Evolutionary conservation across 2,888 invertebrate genomes (phyloP).

Genomic region (Minunthozetes semirufus): DNA sequence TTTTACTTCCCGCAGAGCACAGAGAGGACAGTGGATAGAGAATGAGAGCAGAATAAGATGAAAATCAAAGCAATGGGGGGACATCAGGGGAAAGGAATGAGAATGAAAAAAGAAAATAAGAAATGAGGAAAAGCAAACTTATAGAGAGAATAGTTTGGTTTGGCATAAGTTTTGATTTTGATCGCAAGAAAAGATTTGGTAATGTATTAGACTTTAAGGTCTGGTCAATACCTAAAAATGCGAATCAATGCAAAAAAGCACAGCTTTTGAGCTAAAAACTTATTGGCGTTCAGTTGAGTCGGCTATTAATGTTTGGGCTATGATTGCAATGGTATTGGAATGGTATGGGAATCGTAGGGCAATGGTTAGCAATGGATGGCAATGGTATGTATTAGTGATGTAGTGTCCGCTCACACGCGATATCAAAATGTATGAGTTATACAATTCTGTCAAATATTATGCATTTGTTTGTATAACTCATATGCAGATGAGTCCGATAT

Average conservation of each 20-base stretch:
- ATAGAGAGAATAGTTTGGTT: neutral
- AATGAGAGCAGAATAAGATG: conserved; percentile 17
- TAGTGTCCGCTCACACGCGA: conserved; percentile 21
- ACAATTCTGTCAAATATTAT: neutral
- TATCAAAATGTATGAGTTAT: conserved; percentile 9
- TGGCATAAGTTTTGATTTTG: conserved; percentile 9
- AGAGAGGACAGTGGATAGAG: conserved; percentile 23
- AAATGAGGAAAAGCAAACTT: conserved; percentile 9
- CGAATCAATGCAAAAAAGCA: conserved; percentile 26
- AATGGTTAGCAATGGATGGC: neutral
- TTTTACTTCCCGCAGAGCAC: conserved; percentile 24
- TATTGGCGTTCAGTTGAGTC: conserved; percentile 15
- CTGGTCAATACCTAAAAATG: conserved; percentile 13
- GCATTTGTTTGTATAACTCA: conserved; percentile 17
- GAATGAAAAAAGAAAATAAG: neutral
- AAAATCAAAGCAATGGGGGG: conserved; percentile 22
- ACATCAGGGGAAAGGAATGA: neutral
- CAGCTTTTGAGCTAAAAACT: conserved; percentile 7
- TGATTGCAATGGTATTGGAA: neutral
- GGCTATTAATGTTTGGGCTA: conserved; percentile 12
- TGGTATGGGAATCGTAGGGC: too few species aligned
- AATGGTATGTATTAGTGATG: conserved; percentile 20
- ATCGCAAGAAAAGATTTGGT: neutral
- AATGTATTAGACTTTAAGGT: conserved; percentile 22
- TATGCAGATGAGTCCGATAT: conserved; percentile 14